These are phyloP conservation scores for Perizoma affinitatum DNA, from an alignment of 2,888 invertebrate species.

Conservation along the genomic window DNA sequence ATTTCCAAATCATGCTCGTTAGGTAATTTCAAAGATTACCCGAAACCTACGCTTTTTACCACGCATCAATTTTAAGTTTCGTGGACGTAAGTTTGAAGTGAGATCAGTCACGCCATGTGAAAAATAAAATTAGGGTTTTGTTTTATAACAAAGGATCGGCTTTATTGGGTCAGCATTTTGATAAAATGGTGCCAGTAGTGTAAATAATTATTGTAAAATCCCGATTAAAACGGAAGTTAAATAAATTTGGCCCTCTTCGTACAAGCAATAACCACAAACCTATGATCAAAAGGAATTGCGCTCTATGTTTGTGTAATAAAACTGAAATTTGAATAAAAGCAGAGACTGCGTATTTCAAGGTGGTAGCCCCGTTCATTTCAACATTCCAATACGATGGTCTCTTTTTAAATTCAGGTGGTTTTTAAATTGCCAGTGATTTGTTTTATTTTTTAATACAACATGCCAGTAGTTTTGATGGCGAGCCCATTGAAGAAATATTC, in stretches of 20 bases:
- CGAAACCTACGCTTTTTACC: conserved; percentile 15
- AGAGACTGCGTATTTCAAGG: conserved; percentile 65
- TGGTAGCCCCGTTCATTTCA: conserved; percentile 74
- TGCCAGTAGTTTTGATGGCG: conserved; percentile 48
- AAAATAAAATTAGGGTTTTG: background rate
- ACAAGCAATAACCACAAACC: conserved; percentile 8
- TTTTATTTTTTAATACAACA: conserved; percentile 57
- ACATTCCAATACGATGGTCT: conserved; percentile 72
- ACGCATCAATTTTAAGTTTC: conserved; percentile 10
- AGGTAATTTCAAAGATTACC: conserved; percentile 17
- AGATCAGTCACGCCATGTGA: conserved; percentile 18
- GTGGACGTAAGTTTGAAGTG: conserved; percentile 14
- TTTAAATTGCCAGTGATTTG: conserved; percentile 73
- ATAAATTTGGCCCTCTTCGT: conserved; percentile 18
- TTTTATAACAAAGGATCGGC: background rate
- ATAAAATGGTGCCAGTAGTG: too few relatives aligned
- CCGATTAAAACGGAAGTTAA: conserved; percentile 29
- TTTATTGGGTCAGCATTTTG: too few relatives aligned
- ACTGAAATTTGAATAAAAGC: conserved; percentile 52
- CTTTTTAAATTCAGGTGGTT: conserved; percentile 74
- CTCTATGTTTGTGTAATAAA: conserved; percentile 51
- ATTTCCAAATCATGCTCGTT: background rate
- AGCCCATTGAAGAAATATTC: conserved; percentile 29
- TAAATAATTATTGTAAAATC: background rate
- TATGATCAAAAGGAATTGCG: conserved; percentile 40